phyloP scores from a whole-genome alignment of 2,797 vertebrate genomes.

The Phalanger gymnotis region DNA sequence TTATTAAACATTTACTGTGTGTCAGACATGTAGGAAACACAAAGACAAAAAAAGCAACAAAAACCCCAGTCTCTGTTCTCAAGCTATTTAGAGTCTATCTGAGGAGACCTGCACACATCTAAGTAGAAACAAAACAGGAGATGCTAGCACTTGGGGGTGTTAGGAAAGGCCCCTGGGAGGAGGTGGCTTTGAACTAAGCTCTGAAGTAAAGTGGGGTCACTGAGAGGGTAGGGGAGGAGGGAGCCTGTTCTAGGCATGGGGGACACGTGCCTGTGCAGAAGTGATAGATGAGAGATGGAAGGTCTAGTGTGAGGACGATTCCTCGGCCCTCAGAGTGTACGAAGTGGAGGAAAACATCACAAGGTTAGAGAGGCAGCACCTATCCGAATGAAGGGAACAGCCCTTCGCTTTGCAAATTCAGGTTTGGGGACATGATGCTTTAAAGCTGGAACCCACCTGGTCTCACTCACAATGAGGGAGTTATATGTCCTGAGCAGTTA shows the following conservation, averaged over 20 bases:
- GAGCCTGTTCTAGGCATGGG: neutral
- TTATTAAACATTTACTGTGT: neutral
- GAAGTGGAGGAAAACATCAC: neutral
- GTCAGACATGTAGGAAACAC: neutral
- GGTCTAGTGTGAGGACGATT: neutral
- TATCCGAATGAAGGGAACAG: neutral
- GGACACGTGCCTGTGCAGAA: neutral
- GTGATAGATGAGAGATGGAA: neutral
- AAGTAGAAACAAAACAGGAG: neutral
- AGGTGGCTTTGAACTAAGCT: neutral
- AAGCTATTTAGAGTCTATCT: no score
- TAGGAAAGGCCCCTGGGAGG: neutral
- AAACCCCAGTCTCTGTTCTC: neutral
- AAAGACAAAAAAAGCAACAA: neutral
- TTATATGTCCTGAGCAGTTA: slow-evolving; percentile 46
- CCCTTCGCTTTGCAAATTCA: slow-evolving; percentile 50
- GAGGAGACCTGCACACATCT: neutral
- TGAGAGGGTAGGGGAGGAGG: neutral
- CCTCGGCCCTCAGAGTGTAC: neutral
- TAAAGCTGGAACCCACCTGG: slow-evolving; percentile 66
- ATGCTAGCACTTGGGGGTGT: no score
- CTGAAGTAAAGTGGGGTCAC: neutral
- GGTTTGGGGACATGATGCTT: slow-evolving; percentile 52
- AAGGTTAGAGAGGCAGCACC: neutral
- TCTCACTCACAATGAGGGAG: neutral